phyloP scores from a whole-genome alignment of 2,888 invertebrate genomes.

The Erebia epiphron region DNA sequence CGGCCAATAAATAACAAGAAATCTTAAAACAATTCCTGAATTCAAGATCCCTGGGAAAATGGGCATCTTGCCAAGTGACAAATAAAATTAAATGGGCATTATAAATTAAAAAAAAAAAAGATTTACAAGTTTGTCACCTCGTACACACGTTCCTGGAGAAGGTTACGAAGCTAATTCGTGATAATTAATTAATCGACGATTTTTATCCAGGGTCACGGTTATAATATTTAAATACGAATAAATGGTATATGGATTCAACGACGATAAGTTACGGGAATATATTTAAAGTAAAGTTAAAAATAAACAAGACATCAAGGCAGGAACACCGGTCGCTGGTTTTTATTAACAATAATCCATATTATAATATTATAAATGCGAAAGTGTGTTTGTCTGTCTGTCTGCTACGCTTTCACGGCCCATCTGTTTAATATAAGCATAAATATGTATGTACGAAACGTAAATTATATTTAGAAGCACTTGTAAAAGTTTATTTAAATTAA shows the following conservation, averaged over 20 bases:
- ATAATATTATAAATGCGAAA: too few relatives aligned
- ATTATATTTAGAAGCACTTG: too few relatives aligned
- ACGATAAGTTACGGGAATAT: not conserved
- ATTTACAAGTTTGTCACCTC: conserved; percentile 8
- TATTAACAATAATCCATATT: too few relatives aligned
- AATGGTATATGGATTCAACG: not conserved
- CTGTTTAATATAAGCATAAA: too few relatives aligned
- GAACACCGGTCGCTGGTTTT: too few relatives aligned
- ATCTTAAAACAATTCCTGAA: conserved; percentile 4
- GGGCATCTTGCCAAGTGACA: conserved; percentile 5
- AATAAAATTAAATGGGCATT: conserved; percentile 6
- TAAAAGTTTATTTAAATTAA: too few relatives aligned
- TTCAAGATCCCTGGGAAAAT: not conserved
- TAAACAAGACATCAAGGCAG: too few relatives aligned
- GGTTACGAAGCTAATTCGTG: conserved; percentile 15
- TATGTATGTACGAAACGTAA: too few relatives aligned
- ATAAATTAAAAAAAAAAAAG: conserved; percentile 1
- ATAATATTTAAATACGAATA: conserved; percentile 6
- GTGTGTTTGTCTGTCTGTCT: too few relatives aligned
- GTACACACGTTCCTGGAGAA: conserved; percentile 12
- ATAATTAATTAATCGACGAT: conserved; percentile 16
- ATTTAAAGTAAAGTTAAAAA: not conserved
- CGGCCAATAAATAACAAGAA: not conserved
- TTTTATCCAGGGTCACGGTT: conserved; percentile 9
- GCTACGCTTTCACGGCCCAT: too few relatives aligned